Percentiles rank a stretch among this genome's conserved stretches.
Evolutionary conservation across 2,113 vertebrate genomes (phyloP).

Genomic region (Coptodon bakossiorum): DNA sequence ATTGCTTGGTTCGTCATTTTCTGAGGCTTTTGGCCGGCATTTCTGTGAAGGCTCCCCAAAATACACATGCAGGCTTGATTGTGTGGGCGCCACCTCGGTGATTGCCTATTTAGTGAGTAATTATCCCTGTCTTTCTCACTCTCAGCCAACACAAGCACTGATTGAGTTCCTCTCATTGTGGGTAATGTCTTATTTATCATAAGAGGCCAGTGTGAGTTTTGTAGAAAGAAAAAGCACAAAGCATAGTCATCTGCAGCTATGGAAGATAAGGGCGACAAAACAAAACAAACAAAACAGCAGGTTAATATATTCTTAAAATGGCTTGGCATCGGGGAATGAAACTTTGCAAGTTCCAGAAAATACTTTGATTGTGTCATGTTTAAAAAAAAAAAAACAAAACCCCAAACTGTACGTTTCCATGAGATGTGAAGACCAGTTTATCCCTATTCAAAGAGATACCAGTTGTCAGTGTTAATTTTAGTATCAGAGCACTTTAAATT

Average conservation of each 20-base stretch:
- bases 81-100: conserved; percentile 56
- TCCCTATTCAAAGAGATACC: not conserved
- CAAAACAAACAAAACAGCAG: not conserved
- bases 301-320: not conserved
- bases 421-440: not conserved
- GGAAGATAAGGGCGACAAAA: conserved; percentile 13
- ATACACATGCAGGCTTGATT: conserved; percentile 57
- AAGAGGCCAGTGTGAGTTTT: conserved; percentile 47
- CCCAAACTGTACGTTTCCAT: not conserved
- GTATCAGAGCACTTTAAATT: not conserved
- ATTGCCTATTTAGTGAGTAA: conserved; percentile 70
- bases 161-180: conserved; percentile 67
- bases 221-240: not conserved
- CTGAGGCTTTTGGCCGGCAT: conserved; percentile 5
- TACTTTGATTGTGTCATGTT: not conserved
- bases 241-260: not conserved
- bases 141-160: conserved; percentile 55
- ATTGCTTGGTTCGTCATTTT: not conserved
- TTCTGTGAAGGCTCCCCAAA: conserved; percentile 46
- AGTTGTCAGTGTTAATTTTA: not conserved
- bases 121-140: conserved; percentile 53
- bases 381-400: fast-evolving
- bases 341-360: not conserved
- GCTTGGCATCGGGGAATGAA: not conserved
- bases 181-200: conserved; percentile 65